Evolutionary conservation across 2,797 vertebrate genomes (phyloP).

Genomic region (Lepilemur septentrionalis): DNA sequence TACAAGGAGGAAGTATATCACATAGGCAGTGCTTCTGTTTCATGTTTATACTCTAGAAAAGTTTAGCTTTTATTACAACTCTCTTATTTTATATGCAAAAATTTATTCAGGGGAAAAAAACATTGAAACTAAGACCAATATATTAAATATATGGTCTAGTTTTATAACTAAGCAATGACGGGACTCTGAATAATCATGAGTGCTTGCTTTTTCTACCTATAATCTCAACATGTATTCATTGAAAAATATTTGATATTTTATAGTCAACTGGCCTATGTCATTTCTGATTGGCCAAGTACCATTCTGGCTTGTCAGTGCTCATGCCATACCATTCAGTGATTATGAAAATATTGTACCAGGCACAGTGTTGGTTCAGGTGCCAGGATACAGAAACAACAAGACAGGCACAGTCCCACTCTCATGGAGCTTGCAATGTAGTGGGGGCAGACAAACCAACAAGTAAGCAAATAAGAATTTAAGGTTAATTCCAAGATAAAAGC

Average conservation of each 20-base stretch:
- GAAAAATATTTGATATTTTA: background rate
- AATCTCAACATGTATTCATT: background rate
- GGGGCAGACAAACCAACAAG: background rate
- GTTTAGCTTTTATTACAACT: background rate
- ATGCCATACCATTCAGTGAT: background rate
- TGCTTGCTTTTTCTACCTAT: background rate
- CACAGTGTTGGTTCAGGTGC: background rate
- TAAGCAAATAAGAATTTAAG: background rate
- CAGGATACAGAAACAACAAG: background rate
- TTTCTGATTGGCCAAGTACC: background rate
- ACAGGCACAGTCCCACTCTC: background rate
- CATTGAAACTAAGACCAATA: background rate
- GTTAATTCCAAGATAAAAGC: background rate
- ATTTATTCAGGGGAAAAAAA: background rate
- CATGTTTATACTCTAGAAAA: background rate
- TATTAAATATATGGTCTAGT: background rate
- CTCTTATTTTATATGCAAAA: background rate
- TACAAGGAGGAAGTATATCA: background rate
- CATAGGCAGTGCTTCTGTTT: background rate
- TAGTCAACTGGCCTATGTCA: background rate
- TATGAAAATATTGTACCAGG: background rate
- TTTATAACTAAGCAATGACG: background rate
- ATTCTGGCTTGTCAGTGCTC: background rate
- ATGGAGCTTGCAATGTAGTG: background rate
- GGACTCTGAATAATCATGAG: background rate